Evolutionary conservation across 2,113 vertebrate species (phyloP).

Genomic region (Porphyrio hochstetteri): DNA sequence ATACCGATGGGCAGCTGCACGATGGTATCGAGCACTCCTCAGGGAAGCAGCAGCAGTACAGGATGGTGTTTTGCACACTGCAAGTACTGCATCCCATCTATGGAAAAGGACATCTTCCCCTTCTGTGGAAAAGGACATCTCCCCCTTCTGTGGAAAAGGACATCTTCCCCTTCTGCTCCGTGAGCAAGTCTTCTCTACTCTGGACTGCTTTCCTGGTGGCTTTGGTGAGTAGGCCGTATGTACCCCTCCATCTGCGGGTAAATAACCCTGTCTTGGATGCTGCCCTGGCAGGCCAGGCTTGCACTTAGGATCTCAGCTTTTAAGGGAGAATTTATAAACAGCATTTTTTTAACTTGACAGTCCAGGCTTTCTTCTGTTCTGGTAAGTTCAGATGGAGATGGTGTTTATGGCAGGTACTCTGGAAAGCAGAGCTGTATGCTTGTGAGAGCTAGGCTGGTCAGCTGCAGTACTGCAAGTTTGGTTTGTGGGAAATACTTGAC

Average conservation of each 20-base stretch:
- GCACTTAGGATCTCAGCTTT: background rate
- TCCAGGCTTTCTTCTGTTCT: background rate
- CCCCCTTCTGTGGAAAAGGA: background rate
- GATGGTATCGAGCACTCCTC: accelerated
- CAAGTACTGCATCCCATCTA: background rate
- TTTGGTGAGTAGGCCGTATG: background rate
- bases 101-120: background rate
- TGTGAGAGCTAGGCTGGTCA: background rate
- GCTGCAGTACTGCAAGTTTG: background rate
- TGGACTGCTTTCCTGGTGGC: background rate
- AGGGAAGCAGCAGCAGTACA: background rate
- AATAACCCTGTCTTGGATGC: accelerated
- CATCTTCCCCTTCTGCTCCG: background rate
- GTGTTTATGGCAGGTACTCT: background rate
- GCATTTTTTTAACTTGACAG: accelerated
- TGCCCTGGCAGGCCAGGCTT: accelerated
- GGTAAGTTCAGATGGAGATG: background rate
- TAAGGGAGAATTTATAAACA: background rate
- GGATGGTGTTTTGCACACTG: accelerated
- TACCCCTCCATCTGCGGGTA: no score
- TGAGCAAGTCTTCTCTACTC: accelerated
- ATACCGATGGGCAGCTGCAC: background rate
- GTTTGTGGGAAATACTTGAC: background rate
- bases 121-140: background rate
- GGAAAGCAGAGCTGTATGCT: background rate